Conservation (phyloP, 2,113 vertebrate genomes). For the Lophotis ruficrista region DNA sequence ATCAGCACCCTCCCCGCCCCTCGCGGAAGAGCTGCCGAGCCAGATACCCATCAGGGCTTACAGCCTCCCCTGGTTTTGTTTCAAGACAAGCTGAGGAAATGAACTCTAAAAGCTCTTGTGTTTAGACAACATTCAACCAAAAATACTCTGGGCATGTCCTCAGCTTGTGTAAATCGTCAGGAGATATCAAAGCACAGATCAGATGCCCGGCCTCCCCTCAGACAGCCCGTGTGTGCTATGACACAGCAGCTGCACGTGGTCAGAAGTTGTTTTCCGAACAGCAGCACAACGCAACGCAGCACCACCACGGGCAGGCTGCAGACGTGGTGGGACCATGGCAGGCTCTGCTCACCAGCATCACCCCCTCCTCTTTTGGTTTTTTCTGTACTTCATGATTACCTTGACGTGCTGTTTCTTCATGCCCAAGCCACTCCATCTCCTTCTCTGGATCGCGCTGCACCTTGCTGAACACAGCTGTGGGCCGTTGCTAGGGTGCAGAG, state of each 20-base stretch:
- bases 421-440: background rate
- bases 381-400: no score
- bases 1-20: background rate
- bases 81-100: background rate
- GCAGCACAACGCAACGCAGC: background rate
- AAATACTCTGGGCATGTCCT: background rate
- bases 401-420: fast-evolving
- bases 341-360: background rate
- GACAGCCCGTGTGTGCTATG: background rate
- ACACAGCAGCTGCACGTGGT: background rate
- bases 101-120: background rate
- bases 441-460: background rate
- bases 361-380: no score
- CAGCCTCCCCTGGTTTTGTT: fast-evolving
- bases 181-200: background rate
- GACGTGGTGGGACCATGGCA: background rate
- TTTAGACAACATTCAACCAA: background rate
- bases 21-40: background rate
- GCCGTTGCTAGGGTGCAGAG: background rate
- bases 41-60: background rate
- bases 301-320: fast-evolving
- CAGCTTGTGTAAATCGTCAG: background rate
- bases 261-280: background rate
- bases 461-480: background rate
- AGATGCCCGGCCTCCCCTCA: background rate